Evolutionary conservation across 2,888 invertebrate species (phyloP), one percentile per base, ranked within the genome.

Genomic region (Pterobdella sp.): DNA sequence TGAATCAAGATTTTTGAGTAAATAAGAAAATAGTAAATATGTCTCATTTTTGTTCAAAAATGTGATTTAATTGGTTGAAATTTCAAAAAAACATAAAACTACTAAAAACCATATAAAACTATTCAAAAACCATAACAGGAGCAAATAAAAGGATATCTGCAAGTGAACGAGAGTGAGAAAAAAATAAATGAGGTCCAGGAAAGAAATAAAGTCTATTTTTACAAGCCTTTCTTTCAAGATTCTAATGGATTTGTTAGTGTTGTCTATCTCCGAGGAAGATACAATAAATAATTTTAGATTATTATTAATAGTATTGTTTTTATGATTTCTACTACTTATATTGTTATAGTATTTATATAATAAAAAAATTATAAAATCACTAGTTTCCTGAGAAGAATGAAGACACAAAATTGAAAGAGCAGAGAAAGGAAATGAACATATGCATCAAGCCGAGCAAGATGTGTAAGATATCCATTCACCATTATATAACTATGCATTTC

Each of bases 361-460:
- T n/a, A n/a, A n/a, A n/a, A n/a, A n/a, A n/a, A n/a, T 60, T 63
- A 60, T n/a, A 52, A 29, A 42, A 34, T n/a, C 29, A 35, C 18
- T 37, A 73, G 73, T 70, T 31, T 70, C 73, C 73, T 31, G 63
- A 68, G 29, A 69, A 18, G 35, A 73, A 73, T 70, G 73, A 73
- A 32, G 73, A 73, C 52, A 65, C 73, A 3, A 4, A 49, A 32
- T 35, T 65, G 32, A 73, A 73, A 70, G 36, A 37, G 36, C 14
- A 42, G 0, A 42, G 60, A 29, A 63, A 64, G 14, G 73, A 73
- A 31, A 35, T 69, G 29, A 36, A 73, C 67, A 49, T 70, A n/a
- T 73, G 64, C 32, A 52, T 73, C 22, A 36, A 36, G 37, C 73
- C 73, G n/a, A 36, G 63, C 29, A 73, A 70, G 36, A 60, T 49